A percentile compares a stretch with the other conserved stretches of the same genome.
Conservation (phyloP, 2,113 vertebrate genomes). For the Nesoenas mayeri region DNA sequence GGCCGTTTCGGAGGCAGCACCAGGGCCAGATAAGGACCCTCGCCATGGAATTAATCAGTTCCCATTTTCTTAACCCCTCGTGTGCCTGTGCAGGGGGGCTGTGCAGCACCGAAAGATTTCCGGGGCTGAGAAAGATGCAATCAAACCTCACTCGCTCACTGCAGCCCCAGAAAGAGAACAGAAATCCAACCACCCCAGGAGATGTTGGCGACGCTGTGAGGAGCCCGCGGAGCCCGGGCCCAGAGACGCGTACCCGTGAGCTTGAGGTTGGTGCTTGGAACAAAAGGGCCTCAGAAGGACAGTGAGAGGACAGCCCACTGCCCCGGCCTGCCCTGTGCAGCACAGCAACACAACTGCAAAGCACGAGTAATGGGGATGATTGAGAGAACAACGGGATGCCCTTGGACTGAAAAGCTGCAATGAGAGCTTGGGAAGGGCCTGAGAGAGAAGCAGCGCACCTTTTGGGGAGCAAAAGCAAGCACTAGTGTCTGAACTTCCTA, state of each 20-base stretch:
- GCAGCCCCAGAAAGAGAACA: not conserved
- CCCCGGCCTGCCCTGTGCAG: not conserved
- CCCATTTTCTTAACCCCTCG: conserved; percentile 55
- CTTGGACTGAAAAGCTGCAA: not conserved
- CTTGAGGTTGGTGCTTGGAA: not conserved
- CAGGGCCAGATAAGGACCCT: conserved; percentile 4
- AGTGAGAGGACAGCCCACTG: not conserved
- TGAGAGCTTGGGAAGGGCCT: not conserved
- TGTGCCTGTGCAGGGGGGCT: not conserved
- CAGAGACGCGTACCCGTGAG: not conserved
- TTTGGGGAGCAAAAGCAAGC: not conserved
- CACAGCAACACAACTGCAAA: not conserved
- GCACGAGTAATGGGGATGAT: fast-evolving
- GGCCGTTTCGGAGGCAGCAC: not conserved
- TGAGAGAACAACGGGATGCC: not conserved
- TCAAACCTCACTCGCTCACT: not conserved
- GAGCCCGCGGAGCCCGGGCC: fast-evolving
- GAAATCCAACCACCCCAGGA: fast-evolving
- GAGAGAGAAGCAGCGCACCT: not conserved
- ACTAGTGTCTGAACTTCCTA: not conserved
- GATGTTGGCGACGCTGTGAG: not conserved
- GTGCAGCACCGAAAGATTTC: not conserved
- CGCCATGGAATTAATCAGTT: not conserved
- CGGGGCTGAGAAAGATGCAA: not conserved
- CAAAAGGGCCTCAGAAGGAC: fast-evolving